Evolutionary conservation across 2,113 vertebrate genomes (phyloP).

Genomic region (Fukomys damarensis): DNA sequence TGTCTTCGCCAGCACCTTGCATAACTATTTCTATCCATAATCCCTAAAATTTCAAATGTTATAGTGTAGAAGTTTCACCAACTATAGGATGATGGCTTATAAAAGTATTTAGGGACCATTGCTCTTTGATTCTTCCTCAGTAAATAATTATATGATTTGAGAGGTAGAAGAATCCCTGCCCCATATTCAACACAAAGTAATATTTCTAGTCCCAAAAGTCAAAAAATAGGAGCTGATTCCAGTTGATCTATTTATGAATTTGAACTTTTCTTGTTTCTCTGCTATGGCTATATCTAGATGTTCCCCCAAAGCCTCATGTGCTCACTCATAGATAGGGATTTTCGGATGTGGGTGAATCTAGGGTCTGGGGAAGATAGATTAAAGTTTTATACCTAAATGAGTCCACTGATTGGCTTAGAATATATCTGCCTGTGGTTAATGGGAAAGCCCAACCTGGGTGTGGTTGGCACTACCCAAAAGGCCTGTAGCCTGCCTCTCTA

Average conservation of each 20-base stretch:
- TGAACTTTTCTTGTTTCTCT: not conserved
- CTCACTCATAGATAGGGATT: not conserved
- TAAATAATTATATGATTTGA: not conserved
- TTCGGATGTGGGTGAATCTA: not conserved
- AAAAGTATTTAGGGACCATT: not conserved
- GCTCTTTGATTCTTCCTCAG: not conserved
- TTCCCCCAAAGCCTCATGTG: not conserved
- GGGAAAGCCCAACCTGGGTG: not conserved
- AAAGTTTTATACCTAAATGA: not conserved
- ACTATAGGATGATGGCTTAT: not conserved
- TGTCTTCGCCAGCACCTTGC: not conserved
- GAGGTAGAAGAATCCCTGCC: not conserved
- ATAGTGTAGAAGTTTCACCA: not conserved
- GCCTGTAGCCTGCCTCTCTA: not conserved
- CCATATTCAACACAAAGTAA: not conserved
- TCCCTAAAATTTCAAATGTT: not conserved
- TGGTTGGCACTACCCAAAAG: not conserved
- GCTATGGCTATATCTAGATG: not conserved
- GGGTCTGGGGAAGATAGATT: too few relatives aligned
- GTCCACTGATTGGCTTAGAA: not conserved
- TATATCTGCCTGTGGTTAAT: not conserved
- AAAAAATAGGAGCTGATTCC: not conserved
- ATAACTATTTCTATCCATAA: not conserved
- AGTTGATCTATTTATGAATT: not conserved
- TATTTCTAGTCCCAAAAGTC: constrained; percentile 27